A percentile compares a stretch with the other conserved stretches of the same genome.
phyloP scores from a whole-genome alignment of 2,888 invertebrate species.

The Clepsis dumicolana region DNA sequence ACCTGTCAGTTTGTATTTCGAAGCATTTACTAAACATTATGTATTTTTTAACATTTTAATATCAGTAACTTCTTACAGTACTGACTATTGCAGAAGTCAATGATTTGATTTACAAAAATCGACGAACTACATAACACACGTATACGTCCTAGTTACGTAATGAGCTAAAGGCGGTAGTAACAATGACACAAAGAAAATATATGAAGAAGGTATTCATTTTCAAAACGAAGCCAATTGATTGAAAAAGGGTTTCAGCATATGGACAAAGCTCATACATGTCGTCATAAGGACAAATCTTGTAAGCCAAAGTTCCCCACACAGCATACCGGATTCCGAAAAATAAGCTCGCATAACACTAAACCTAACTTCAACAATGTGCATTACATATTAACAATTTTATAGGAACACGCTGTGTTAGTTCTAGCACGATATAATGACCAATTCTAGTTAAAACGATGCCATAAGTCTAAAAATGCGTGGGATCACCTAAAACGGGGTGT shows the following conservation, averaged over 20 bases:
- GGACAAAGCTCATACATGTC: slow-evolving; percentile 29
- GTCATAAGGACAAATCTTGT: slow-evolving; percentile 25
- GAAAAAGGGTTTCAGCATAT: slow-evolving; percentile 28
- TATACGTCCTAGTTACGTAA: background rate
- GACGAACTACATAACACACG: background rate
- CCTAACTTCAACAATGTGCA: slow-evolving; percentile 19
- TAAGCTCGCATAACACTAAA: slow-evolving; percentile 23
- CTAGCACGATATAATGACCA: slow-evolving; percentile 20
- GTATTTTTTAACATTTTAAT: background rate
- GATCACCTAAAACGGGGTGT: background rate
- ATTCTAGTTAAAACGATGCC: slow-evolving; percentile 19
- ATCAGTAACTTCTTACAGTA: background rate
- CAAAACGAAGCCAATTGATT: slow-evolving; percentile 24
- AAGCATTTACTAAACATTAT: background rate
- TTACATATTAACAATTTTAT: slow-evolving; percentile 18
- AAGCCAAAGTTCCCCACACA: slow-evolving; percentile 26
- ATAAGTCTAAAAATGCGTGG: slow-evolving; percentile 4
- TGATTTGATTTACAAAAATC: background rate
- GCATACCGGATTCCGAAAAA: slow-evolving; percentile 24
- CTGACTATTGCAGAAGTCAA: background rate
- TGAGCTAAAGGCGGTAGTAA: background rate
- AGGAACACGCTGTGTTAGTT: slow-evolving; percentile 30
- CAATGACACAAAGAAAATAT: background rate
- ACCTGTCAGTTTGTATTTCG: background rate
- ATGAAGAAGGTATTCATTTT: background rate